These are phyloP conservation scores for Symphodus melops DNA, from an alignment of 2,113 vertebrate genomes.

Conservation along the genomic window DNA sequence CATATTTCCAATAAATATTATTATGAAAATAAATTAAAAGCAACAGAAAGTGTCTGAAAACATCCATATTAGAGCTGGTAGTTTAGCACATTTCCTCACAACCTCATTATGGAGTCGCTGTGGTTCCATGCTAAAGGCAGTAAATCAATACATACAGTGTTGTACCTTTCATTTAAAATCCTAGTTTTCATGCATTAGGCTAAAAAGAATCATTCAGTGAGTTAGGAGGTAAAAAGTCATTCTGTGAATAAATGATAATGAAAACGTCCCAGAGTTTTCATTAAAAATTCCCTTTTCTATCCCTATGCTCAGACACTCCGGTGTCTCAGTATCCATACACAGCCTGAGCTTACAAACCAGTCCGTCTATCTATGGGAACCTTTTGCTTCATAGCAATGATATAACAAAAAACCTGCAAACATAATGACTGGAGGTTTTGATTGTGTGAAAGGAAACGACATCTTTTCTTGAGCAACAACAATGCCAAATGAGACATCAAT, in stretches of 20 bases:
- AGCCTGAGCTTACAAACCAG: neutral
- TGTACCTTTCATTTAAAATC: slow-evolving; percentile 49
- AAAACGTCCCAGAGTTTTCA: slow-evolving; percentile 34
- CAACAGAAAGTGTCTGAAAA: slow-evolving; percentile 46
- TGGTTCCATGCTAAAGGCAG: slow-evolving; percentile 60
- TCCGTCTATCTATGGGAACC: neutral
- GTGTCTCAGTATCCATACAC: slow-evolving; percentile 14
- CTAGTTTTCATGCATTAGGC: slow-evolving; percentile 74
- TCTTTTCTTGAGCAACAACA: slow-evolving; percentile 45
- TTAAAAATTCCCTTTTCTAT: slow-evolving; percentile 1
- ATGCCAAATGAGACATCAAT: slow-evolving; percentile 53
- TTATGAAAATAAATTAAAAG: slow-evolving; percentile 56
- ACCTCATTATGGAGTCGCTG: neutral
- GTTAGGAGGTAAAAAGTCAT: slow-evolving; percentile 57
- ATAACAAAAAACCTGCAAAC: slow-evolving; percentile 22
- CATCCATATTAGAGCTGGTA: slow-evolving; percentile 28
- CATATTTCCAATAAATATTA: slow-evolving; percentile 57
- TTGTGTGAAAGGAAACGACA: slow-evolving; percentile 49
- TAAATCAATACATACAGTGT: slow-evolving; percentile 50
- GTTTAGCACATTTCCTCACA: slow-evolving; percentile 25
- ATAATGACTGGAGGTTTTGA: slow-evolving; percentile 38
- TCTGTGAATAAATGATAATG: slow-evolving; percentile 46
- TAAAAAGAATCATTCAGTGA: slow-evolving; percentile 55
- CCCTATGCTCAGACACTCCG: slow-evolving; percentile 7
- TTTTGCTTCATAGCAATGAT: slow-evolving; percentile 17